Conservation (phyloP, 2,113 vertebrate species). For the Larimichthys crocea region DNA sequence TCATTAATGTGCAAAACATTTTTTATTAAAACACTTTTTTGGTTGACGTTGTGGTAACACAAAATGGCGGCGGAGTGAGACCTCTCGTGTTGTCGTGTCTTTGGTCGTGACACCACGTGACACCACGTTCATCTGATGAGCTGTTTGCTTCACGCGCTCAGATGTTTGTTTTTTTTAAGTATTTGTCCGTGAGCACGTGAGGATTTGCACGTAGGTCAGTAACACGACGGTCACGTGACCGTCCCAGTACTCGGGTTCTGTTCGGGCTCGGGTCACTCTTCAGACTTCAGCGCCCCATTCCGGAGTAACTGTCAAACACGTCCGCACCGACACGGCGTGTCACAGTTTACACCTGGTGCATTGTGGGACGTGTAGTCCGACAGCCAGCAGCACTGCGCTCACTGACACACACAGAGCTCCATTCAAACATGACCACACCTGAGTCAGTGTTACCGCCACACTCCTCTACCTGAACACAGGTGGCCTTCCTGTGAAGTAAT, state of each 20-base stretch:
- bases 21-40: no score
- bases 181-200: neutral
- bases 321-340: constrained; percentile 52
- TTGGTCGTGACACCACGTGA: neutral
- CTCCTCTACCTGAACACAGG: rapidly evolving
- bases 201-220: rapidly evolving
- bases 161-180: neutral
- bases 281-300: constrained; percentile 79
- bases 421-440: rapidly evolving
- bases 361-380: constrained; percentile 63
- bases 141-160: neutral
- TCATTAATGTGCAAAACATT: no score
- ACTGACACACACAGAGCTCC: neutral
- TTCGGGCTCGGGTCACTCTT: neutral
- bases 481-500: rapidly evolving
- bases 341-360: neutral
- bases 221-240: no score
- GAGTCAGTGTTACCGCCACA: rapidly evolving
- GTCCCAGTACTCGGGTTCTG: no score
- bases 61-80: constrained; percentile 39
- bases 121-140: neutral
- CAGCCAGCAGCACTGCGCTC: rapidly evolving
- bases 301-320: constrained; percentile 72
- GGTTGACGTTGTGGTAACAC: rapidly evolving
- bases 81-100: rapidly evolving